A percentile compares a stretch with the other conserved stretches of the same genome.
Conservation (phyloP, 2,888 invertebrate species). For the Epiblema foenella region DNA sequence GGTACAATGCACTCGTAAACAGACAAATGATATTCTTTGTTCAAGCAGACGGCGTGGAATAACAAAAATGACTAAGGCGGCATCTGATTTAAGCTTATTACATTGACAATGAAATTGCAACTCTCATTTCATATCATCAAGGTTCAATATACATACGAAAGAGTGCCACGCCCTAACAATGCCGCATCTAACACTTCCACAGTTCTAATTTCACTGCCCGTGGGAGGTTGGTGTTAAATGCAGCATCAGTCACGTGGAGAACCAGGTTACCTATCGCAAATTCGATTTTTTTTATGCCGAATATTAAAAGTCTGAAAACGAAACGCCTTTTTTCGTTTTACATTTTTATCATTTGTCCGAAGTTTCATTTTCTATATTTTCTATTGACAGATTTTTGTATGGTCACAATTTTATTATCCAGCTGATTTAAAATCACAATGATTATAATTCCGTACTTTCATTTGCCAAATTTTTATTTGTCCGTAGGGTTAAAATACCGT, state of each 20-base stretch:
- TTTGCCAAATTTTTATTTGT: no score
- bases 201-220: background rate
- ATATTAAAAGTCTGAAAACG: no score
- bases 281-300: no score
- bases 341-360: no score
- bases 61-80: background rate
- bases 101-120: background rate
- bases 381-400: no score
- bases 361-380: no score
- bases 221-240: background rate
- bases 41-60: background rate
- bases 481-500: no score
- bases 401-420: no score
- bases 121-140: background rate
- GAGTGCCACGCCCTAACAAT: background rate
- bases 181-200: background rate
- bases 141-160: background rate
- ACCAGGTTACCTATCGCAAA: no score
- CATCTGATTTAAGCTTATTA: background rate
- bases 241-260: background rate
- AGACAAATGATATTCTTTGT: slow-evolving; percentile 11
- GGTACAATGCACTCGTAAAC: slow-evolving; percentile 6
- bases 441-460: no score
- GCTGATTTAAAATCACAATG: no score
- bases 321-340: no score